Evolutionary conservation across 2,888 invertebrate species (phyloP).

Genomic region (Amblyteles armatorius): DNA sequence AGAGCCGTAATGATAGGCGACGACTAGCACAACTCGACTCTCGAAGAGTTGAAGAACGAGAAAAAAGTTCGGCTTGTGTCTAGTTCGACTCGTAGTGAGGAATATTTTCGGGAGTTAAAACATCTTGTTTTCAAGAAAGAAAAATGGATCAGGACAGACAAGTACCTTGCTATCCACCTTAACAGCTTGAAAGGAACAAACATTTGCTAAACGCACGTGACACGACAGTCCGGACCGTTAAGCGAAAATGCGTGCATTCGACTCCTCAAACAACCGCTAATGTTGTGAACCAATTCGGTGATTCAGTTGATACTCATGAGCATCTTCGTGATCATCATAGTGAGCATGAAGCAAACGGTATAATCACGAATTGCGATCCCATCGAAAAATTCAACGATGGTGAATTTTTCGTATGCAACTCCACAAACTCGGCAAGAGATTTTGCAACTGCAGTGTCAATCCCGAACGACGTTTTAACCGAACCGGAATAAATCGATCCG

Average conservation of each 20-base stretch:
- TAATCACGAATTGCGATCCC: not conserved
- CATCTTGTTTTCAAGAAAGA: constrained; percentile 48
- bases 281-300: constrained; percentile 7
- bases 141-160: constrained; percentile 57
- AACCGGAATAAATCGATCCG: too few relatives aligned
- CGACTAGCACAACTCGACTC: constrained; percentile 33
- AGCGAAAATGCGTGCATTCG: constrained; percentile 21
- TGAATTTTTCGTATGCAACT: not conserved
- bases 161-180: constrained; percentile 61
- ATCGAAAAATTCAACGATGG: not conserved
- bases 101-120: constrained; percentile 57
- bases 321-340: too few relatives aligned
- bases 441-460: too few relatives aligned
- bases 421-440: not conserved
- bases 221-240: not conserved
- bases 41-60: constrained; percentile 9
- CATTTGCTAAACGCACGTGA: constrained; percentile 55
- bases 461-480: too few relatives aligned
- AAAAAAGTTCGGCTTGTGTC: constrained; percentile 24
- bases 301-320: not conserved
- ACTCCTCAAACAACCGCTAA: constrained; percentile 8
- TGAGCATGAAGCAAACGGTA: too few relatives aligned
- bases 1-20: constrained; percentile 49
- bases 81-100: constrained; percentile 56
- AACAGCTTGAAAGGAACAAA: constrained; percentile 51